These are phyloP conservation scores for Poeciliopsis retropinna DNA, from an alignment of 2,113 vertebrate genomes.

Conservation along the genomic window DNA sequence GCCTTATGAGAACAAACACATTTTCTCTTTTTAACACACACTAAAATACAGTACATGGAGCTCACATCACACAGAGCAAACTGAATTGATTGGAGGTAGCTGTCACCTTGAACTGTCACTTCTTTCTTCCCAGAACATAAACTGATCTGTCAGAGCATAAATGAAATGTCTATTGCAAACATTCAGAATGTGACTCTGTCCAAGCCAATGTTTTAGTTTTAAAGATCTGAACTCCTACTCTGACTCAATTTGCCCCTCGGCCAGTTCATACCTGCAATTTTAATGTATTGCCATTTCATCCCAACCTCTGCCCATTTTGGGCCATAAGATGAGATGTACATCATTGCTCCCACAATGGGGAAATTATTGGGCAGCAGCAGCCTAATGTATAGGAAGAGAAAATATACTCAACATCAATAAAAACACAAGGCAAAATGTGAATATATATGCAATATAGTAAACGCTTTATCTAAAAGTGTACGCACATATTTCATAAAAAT, in stretches of 20 bases:
- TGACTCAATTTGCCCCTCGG: not conserved
- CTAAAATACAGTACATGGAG: slow-evolving; percentile 36
- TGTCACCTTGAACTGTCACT: slow-evolving; percentile 74
- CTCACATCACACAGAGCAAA: slow-evolving; percentile 41
- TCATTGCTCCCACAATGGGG: too few relatives aligned
- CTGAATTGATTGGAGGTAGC: slow-evolving; percentile 55
- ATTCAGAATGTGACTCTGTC: slow-evolving; percentile 34
- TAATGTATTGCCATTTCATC: not conserved
- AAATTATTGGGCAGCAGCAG: too few relatives aligned
- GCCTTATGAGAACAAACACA: slow-evolving; percentile 28
- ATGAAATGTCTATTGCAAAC: slow-evolving; percentile 52
- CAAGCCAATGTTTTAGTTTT: not conserved
- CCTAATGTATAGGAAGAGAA: too few relatives aligned
- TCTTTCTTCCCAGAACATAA: slow-evolving; percentile 58
- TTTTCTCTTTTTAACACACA: slow-evolving; percentile 6
- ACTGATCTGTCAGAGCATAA: slow-evolving; percentile 64
- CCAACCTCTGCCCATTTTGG: not conserved
- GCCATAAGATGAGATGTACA: not conserved
- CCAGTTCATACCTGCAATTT: not conserved
- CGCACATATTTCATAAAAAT: too few relatives aligned
- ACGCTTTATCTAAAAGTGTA: too few relatives aligned
- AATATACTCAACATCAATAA: too few relatives aligned
- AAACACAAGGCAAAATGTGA: too few relatives aligned
- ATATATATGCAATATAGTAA: too few relatives aligned
- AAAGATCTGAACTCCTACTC: not conserved